A percentile compares a stretch with the other conserved stretches of the same genome.
Evolutionary conservation across 2,797 vertebrate genomes (phyloP).

Genomic region (Hemitrygon akajei): DNA sequence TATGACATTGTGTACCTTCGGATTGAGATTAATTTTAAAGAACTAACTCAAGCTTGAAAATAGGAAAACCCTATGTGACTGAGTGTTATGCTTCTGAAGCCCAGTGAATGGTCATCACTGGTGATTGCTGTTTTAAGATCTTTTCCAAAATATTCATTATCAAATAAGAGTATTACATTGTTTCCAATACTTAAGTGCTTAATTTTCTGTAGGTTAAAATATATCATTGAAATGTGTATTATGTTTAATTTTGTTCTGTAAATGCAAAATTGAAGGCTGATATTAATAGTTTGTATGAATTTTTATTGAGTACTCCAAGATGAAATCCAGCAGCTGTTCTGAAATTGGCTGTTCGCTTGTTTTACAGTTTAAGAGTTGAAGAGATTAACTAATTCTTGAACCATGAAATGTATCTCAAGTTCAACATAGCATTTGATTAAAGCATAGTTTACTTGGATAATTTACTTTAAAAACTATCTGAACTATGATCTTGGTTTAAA

Average conservation of each 20-base stretch:
- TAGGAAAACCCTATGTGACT: not conserved
- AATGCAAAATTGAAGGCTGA: not conserved
- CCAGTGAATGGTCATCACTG: not conserved
- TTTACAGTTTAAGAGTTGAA: not conserved
- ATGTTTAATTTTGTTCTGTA: not conserved
- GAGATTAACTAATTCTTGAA: not conserved
- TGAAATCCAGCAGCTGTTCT: not conserved
- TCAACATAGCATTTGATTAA: not conserved
- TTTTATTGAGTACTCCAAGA: not conserved
- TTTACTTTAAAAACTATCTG: not conserved
- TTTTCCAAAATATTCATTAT: not conserved
- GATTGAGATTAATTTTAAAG: not conserved
- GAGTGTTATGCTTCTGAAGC: not conserved
- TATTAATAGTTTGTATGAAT: not conserved
- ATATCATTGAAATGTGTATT: not conserved
- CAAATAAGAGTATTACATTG: not conserved
- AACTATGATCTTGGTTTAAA: not conserved
- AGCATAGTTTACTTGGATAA: not conserved
- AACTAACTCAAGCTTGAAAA: not conserved
- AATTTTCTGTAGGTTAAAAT: not conserved
- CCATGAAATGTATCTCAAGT: not conserved
- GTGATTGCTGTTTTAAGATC: not conserved
- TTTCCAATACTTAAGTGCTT: conserved; percentile 8
- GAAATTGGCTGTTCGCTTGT: not conserved
- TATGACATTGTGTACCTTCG: not conserved